Evolutionary conservation across 2,113 vertebrate species (phyloP), one percentile per base, ranked within the genome.

Genomic region (Prunella fulvescens): DNA sequence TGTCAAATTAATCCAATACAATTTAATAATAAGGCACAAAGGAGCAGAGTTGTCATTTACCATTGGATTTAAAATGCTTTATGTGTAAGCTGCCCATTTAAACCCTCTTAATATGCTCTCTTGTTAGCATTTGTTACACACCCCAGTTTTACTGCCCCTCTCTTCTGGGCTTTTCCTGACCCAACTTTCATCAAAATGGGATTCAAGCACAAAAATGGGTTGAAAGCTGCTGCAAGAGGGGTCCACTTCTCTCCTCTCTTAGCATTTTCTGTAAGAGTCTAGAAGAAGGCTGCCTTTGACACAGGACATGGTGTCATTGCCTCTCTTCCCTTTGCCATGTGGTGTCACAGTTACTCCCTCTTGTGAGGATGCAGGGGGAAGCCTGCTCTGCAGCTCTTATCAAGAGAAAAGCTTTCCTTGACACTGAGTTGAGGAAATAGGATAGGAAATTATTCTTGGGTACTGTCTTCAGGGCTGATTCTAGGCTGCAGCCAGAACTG

Each of bases 1-100:
- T 92, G 81, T 76, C 10, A 7, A 78, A 96, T 97, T 96, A 97
- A 96, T 97, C 87, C 87, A 81, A 71, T 37, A 50, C 2, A 1
- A 92, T 96, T 96, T 96, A 96, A 93, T 66, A 93, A 94, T 47
- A 58, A 88, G 90, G 40, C 33, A 16, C 83, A 94, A 97, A 95
- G 11, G 78, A 92, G 81, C 58, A 12, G 5, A 93, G 83, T 54
- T 81, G 81, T 83, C 71, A 79, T 81, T 90, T 93, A 37, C 81
- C 19, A 44, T 51, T 0, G 6, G 81, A 67, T 93, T 94, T 88
- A 90, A 96, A 93, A 79, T 19, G 19, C 62, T 93, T 76, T 82
- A 58, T 79, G 53, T 79, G 61, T 82, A 65, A 78, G 42, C 67
- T 80, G 61, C 47, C 53, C 24, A 5, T 79, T 95, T 88, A 80